Conservation (phyloP, 1,140 invertebrate species). For the Acyrthosiphon pisum region DNA sequence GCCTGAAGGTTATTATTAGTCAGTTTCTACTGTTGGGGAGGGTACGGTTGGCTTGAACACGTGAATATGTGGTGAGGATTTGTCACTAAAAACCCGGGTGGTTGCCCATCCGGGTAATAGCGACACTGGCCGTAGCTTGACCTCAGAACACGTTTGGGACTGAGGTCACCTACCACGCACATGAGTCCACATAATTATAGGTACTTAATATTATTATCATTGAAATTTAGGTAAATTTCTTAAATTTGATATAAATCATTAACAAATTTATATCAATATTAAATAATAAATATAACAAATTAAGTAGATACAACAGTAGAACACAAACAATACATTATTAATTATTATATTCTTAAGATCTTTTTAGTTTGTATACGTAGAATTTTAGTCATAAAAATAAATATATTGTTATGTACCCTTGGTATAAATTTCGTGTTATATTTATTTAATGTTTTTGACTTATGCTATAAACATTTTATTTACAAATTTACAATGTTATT, state of each 20-base stretch:
- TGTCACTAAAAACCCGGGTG: too few species aligned
- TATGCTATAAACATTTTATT: not conserved
- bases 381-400: not conserved
- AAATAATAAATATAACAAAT: not conserved
- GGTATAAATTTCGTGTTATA: not conserved
- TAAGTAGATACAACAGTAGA: not conserved
- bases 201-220: too few species aligned
- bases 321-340: not conserved
- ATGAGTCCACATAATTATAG: too few species aligned
- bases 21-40: too few species aligned
- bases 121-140: too few species aligned
- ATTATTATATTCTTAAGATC: not conserved
- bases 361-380: not conserved
- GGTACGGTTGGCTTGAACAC: too few species aligned
- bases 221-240: too few species aligned
- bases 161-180: too few species aligned
- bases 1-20: too few species aligned
- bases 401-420: not conserved
- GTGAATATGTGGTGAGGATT: too few species aligned
- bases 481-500: not conserved
- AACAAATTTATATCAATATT: not conserved
- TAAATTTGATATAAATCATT: not conserved
- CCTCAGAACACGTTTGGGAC: too few species aligned
- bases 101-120: too few species aligned
- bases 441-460: not conserved